Percentiles rank a stretch among this genome's conserved stretches.
Conservation (phyloP, 2,888 invertebrate genomes). For the Buathra laborator region DNA sequence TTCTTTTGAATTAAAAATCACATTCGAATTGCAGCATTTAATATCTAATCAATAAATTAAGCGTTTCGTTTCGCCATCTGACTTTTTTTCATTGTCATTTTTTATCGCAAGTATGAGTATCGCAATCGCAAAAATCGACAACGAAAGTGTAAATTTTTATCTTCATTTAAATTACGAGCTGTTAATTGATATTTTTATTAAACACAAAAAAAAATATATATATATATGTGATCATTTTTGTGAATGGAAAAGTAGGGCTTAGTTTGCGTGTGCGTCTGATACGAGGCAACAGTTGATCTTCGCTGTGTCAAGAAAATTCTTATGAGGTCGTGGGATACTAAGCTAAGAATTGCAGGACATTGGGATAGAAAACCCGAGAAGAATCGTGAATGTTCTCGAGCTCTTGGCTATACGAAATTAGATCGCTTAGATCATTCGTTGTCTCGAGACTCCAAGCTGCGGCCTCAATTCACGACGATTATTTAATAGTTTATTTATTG, state of each 20-base stretch:
- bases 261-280: not conserved
- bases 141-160: not conserved
- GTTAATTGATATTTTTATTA: not conserved
- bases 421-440: slow-evolving; percentile 61
- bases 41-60: slow-evolving; percentile 22
- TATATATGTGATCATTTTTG: not conserved
- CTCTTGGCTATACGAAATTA: not conserved
- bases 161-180: not conserved
- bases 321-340: slow-evolving; percentile 15
- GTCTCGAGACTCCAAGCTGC: slow-evolving; percentile 70
- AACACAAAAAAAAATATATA: not conserved
- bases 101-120: not conserved
- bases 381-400: slow-evolving; percentile 7
- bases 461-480: slow-evolving; percentile 84
- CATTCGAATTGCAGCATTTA: slow-evolving; percentile 26
- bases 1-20: slow-evolving; percentile 9
- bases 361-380: slow-evolving; percentile 19
- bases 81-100: slow-evolving; percentile 2
- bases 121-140: slow-evolving; percentile 8
- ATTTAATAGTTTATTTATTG: slow-evolving; percentile 85
- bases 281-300: slow-evolving; percentile 13
- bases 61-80: slow-evolving; percentile 13
- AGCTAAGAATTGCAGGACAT: slow-evolving; percentile 23
- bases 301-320: slow-evolving; percentile 2
- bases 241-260: not conserved